Percentiles rank a stretch among this genome's conserved stretches.
Evolutionary conservation across 2,113 vertebrate genomes (phyloP).

Genomic region (Lepisosteus oculatus): DNA sequence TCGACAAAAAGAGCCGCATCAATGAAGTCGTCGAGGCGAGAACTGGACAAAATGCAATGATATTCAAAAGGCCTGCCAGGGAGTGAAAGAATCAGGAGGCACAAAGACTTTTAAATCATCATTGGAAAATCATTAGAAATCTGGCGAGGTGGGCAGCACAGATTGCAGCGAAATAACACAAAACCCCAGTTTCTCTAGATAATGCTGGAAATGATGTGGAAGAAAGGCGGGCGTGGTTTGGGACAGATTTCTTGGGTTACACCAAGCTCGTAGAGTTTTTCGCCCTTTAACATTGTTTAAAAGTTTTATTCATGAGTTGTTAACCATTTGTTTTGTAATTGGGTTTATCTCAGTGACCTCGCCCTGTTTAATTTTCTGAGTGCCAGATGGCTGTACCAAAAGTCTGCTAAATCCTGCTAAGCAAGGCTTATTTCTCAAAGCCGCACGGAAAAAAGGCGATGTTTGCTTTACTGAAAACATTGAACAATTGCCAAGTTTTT

Average conservation of each 20-base stretch:
- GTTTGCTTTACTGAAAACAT: slow-evolving; percentile 3
- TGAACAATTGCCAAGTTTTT: slow-evolving; percentile 1
- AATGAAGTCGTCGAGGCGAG: slow-evolving; percentile 34
- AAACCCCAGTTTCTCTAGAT: slow-evolving; percentile 46
- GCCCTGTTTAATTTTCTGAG: slow-evolving; percentile 53
- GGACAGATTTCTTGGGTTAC: slow-evolving; percentile 62
- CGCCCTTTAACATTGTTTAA: slow-evolving; percentile 38
- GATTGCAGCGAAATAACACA: slow-evolving; percentile 64
- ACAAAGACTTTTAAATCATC: slow-evolving; percentile 66
- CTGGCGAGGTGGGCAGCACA: slow-evolving; percentile 65
- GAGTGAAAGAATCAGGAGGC: slow-evolving; percentile 50
- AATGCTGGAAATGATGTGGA: slow-evolving; percentile 66
- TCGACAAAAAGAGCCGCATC: slow-evolving; percentile 29
- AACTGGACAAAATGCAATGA: slow-evolving; percentile 58
- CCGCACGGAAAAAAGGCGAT: too few relatives aligned
- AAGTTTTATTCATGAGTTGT: slow-evolving; percentile 77
- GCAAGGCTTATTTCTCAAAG: slow-evolving; percentile 43
- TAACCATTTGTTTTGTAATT: slow-evolving; percentile 75
- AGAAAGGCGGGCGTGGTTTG: slow-evolving; percentile 57
- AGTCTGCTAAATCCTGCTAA: slow-evolving; percentile 47
- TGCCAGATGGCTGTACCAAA: slow-evolving; percentile 70
- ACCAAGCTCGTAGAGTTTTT: slow-evolving; percentile 47
- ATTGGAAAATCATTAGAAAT: slow-evolving; percentile 79
- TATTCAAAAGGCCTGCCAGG: slow-evolving; percentile 43
- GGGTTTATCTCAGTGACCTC: slow-evolving; percentile 68